phyloP scores from a whole-genome alignment of 2,113 vertebrate genomes.

The Notarius quadriscutis region DNA sequence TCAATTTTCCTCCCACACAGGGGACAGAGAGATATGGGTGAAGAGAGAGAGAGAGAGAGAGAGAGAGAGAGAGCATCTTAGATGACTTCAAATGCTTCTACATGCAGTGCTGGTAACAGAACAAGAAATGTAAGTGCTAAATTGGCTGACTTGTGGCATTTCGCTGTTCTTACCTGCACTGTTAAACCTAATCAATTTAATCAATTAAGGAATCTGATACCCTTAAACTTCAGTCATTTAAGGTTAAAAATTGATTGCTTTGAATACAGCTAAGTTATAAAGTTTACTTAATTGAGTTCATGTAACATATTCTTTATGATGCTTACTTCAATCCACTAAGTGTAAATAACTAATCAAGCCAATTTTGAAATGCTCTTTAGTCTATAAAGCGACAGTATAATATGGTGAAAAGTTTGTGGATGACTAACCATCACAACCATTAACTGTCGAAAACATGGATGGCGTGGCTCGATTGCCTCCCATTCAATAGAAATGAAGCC shows the following conservation, averaged over 20 bases:
- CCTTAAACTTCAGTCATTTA: background rate
- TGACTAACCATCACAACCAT: no score
- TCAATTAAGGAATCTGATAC: background rate
- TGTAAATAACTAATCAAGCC: background rate
- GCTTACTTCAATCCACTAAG: background rate
- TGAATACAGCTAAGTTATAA: background rate
- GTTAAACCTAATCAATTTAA: background rate
- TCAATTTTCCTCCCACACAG: constrained; percentile 36
- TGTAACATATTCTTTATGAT: background rate
- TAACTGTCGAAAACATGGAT: no score
- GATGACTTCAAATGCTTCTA: background rate
- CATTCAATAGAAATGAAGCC: no score
- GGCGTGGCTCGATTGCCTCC: no score
- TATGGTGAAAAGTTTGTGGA: no score
- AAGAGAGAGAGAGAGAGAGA: constrained; percentile 1
- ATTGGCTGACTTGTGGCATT: background rate
- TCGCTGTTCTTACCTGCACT: background rate
- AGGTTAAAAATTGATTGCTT: background rate
- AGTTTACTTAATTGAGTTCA: background rate
- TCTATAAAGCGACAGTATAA: no score
- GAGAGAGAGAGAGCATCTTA: background rate
- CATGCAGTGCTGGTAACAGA: background rate
- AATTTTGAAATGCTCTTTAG: background rate
- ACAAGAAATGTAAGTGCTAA: background rate
- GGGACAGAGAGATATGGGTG: background rate